phyloP scores from a whole-genome alignment of 2,797 vertebrate species.

The Tarsius wallacei region DNA sequence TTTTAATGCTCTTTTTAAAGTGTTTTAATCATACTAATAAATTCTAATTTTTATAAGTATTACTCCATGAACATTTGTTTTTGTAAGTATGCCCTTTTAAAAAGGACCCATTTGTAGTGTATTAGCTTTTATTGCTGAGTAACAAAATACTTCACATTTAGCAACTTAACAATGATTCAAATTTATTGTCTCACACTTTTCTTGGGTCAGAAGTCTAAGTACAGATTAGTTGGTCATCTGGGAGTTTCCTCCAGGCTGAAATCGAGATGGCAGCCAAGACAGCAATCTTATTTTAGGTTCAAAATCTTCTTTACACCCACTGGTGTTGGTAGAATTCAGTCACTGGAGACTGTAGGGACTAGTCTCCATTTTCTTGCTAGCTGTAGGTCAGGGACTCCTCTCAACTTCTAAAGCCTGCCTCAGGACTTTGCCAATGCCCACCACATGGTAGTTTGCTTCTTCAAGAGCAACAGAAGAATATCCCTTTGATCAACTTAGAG shows the following conservation, averaged over 20 bases:
- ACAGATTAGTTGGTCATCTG: neutral
- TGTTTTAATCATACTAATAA: conserved; percentile 2
- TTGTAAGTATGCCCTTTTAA: neutral
- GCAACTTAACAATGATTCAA: neutral
- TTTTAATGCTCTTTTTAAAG: neutral
- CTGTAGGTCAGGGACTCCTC: neutral
- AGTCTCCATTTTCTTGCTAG: neutral
- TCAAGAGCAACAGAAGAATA: neutral
- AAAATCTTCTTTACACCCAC: neutral
- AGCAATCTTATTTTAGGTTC: neutral
- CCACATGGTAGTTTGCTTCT: neutral
- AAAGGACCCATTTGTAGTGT: neutral
- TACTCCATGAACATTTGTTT: neutral
- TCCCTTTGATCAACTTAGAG: conserved; percentile 12
- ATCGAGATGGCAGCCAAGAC: neutral
- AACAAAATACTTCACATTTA: neutral
- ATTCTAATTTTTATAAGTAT: neutral
- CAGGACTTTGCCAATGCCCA: neutral
- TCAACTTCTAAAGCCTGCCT: neutral
- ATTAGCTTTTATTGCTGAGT: neutral
- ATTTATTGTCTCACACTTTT: neutral
- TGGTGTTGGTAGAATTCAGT: neutral
- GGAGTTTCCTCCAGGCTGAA: neutral
- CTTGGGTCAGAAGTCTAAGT: neutral
- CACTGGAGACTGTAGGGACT: neutral